Conservation (phyloP, 2,113 vertebrate genomes). For the Ailuropoda melanoleuca region DNA sequence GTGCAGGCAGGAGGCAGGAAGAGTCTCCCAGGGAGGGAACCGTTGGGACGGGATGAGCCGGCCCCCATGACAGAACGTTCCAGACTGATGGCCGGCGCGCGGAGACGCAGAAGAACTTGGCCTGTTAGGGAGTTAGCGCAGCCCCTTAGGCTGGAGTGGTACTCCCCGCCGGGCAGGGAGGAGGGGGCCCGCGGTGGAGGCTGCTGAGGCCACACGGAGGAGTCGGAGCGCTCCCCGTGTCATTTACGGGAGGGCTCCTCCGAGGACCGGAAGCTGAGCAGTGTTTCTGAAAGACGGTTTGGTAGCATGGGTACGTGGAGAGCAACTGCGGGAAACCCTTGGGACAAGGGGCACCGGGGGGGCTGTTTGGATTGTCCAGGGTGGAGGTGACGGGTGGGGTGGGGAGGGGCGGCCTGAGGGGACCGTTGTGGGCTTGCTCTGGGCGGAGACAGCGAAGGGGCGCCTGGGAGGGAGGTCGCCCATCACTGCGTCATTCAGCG, state of each 20-base stretch:
- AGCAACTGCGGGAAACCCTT: background rate
- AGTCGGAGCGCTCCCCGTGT: background rate
- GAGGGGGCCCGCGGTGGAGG: background rate
- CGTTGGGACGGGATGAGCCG: accelerated
- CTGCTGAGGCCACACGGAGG: background rate
- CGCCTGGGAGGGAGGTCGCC: background rate
- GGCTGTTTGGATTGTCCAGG: background rate
- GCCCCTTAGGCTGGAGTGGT: too few relatives aligned
- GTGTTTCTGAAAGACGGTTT: background rate
- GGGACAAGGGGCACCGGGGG: background rate
- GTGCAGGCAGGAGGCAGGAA: background rate
- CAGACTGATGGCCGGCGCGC: too few relatives aligned
- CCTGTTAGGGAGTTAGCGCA: accelerated
- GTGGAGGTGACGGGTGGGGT: background rate
- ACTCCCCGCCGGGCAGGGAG: accelerated
- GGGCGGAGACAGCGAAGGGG: background rate
- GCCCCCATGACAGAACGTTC: background rate
- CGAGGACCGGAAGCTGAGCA: background rate
- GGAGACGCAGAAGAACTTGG: background rate
- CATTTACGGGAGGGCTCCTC: background rate
- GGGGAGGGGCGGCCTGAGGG: background rate
- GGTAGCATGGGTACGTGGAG: background rate
- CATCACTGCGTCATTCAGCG: accelerated
- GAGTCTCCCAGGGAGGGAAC: background rate
- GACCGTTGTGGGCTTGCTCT: background rate